These are phyloP conservation scores for Phainopepla nitens DNA, from an alignment of 2,113 vertebrate genomes.

Conservation along the genomic window DNA sequence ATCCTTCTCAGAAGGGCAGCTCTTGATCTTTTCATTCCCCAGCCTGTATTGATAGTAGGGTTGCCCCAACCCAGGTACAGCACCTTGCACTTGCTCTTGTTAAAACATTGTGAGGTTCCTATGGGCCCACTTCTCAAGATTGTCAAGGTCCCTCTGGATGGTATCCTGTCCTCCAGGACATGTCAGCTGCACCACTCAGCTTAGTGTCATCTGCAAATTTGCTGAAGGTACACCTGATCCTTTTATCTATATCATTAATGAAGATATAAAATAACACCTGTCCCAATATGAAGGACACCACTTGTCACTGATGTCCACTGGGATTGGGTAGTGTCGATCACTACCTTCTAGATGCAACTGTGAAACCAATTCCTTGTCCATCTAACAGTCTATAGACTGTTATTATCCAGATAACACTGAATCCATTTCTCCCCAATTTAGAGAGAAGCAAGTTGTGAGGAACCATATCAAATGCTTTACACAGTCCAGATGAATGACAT, in stretches of 20 bases:
- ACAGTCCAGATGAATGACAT: background rate
- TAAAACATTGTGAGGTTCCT: background rate
- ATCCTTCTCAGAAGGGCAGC: background rate
- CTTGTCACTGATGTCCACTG: no score
- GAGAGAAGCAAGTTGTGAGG: background rate
- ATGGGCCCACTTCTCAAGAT: background rate
- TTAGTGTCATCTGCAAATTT: background rate
- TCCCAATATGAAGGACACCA: background rate
- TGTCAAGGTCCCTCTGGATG: background rate
- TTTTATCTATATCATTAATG: background rate
- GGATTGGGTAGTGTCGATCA: background rate
- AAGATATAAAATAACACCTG: background rate
- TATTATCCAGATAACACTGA: background rate
- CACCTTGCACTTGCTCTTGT: background rate
- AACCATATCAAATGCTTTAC: background rate
- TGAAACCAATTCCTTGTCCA: background rate
- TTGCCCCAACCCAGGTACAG: background rate
- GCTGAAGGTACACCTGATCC: background rate
- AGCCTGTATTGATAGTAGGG: background rate
- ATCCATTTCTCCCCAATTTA: background rate
- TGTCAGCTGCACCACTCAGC: background rate
- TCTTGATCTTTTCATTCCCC: background rate
- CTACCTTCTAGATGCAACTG: background rate
- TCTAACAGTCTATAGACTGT: background rate
- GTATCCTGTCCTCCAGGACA: background rate